phyloP scores from a whole-genome alignment of 2,113 vertebrate genomes.

The Etheostoma cragini region DNA sequence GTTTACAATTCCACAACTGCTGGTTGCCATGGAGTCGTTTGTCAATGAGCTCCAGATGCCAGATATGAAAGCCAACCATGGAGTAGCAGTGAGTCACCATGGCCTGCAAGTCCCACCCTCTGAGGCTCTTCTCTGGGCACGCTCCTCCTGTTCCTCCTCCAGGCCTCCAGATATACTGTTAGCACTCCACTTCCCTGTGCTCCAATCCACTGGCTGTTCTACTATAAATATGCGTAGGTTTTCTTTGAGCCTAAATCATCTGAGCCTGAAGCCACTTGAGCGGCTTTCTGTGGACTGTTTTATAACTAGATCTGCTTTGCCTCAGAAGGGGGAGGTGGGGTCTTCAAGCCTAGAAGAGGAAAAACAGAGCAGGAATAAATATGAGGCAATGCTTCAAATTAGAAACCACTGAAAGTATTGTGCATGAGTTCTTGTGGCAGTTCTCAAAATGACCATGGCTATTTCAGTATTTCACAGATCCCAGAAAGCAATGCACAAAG shows the following conservation, averaged over 20 bases:
- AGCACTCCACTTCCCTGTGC: slow-evolving; percentile 51
- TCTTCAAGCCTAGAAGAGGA: slow-evolving; percentile 5
- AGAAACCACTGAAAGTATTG: slow-evolving; percentile 1
- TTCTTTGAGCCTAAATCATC: not conserved
- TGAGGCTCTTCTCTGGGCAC: slow-evolving; percentile 58
- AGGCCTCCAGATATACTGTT: slow-evolving; percentile 63
- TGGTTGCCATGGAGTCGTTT: slow-evolving; percentile 68
- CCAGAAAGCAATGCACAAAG: not conserved
- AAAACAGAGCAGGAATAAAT: slow-evolving; percentile 5
- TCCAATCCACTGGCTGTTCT: slow-evolving; percentile 14
- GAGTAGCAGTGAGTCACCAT: slow-evolving; percentile 71
- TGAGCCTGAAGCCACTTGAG: not conserved
- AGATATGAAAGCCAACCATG: slow-evolving; percentile 61
- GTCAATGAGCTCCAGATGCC: slow-evolving; percentile 79
- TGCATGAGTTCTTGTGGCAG: slow-evolving; percentile 14
- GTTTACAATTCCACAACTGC: slow-evolving; percentile 82
- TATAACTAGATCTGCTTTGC: slow-evolving; percentile 2
- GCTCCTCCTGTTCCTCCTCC: slow-evolving; percentile 59
- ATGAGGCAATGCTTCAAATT: slow-evolving; percentile 28
- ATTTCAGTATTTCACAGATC: slow-evolving; percentile 4
- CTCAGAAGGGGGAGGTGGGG: not conserved
- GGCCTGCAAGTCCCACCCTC: slow-evolving; percentile 65
- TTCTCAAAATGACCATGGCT: slow-evolving; percentile 6
- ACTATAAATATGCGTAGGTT: slow-evolving; percentile 29
- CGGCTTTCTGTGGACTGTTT: not conserved